A percentile compares a stretch with the other conserved stretches of the same genome.
phyloP scores from a whole-genome alignment of 2,888 invertebrate species.

The Galeopsomyia nigrocyanea region DNA sequence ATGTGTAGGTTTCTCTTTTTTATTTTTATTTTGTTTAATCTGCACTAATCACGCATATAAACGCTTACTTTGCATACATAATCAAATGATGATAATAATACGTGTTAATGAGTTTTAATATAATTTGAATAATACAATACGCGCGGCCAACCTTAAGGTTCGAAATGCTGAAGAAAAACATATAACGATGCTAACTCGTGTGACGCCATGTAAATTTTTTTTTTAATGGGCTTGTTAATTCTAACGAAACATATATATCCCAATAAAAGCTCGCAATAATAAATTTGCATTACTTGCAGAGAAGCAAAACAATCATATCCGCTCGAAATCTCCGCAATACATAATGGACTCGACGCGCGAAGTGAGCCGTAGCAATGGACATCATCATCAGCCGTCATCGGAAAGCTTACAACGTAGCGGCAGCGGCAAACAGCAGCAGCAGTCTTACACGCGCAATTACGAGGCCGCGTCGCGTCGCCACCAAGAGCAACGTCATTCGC shows the following conservation, averaged over 20 bases:
- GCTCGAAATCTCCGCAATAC: constrained; percentile 58
- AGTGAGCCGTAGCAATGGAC: constrained; percentile 31
- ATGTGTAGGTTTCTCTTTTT: constrained; percentile 39
- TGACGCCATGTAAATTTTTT: too few species aligned
- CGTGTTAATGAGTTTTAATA: background rate
- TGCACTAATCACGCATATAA: background rate
- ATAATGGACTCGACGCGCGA: constrained; percentile 49
- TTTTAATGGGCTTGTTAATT: too few species aligned
- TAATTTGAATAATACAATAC: background rate
- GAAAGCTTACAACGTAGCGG: constrained; percentile 22
- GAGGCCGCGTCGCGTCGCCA: constrained; percentile 47
- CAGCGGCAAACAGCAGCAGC: constrained; percentile 4
- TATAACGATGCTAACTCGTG: too few species aligned
- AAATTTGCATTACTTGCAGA: constrained; percentile 44
- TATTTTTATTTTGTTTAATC: constrained; percentile 4
- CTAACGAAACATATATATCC: too few species aligned
- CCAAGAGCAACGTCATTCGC: constrained; percentile 38
- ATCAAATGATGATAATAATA: background rate
- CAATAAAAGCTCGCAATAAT: background rate
- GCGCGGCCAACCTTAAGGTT: background rate
- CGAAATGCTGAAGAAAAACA: background rate
- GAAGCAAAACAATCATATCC: constrained; percentile 50
- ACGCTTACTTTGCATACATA: background rate
- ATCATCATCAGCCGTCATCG: constrained; percentile 31
- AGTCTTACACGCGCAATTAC: constrained; percentile 40